Base-by-base conservation (phyloP, 2,888 invertebrate species). In the Drosophila colorata region DNA sequence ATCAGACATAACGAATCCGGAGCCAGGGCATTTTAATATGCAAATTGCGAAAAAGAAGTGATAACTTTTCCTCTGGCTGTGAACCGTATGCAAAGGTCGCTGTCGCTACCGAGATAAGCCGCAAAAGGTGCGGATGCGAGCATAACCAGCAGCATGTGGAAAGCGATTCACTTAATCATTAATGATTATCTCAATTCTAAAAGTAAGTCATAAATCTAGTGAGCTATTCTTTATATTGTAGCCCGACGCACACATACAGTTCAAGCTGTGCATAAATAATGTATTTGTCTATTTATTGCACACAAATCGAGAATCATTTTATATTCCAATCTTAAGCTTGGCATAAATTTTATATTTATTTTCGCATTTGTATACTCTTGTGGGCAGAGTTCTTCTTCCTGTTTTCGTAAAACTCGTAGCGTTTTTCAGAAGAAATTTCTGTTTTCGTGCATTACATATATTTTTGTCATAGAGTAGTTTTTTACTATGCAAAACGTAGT, bases 21-120 rank as follows among this genome's bases (percentile, higher is more conserved):
- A 43, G 59, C 58, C 65, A 52, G 41, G 38, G 43, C 77, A 66
- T 84, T 83, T 83, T 87, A 83, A 89, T 89, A 83, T 88, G 82
- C 82, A 83, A 81, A 83, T 83, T 74, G 81, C 67, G 46, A 70
- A 59, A 47, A 75, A 44, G 51, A 79, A 74, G 70, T 79, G 75
- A 79, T 69, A 75, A 74, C 63, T 74, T 79, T 68, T 38, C 43
- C 43, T 38, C 35, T 49, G 28, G 8, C 69, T 58, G 38, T 33
- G 23, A 48, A 4, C 20, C 43, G 14, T 9, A 53, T 51, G 31
- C 28, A 40, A 49, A 51, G 48, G 65, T 72, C 56, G 35, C 49
- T 51, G 57, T 59, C 31, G n/a, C 46, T 23, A 18, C 8, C 14
- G 16, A 59, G 73, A 66, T 73, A 57, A 57, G 33, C 43, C 20